Evolutionary conservation across 2,113 vertebrate species (phyloP).

Genomic region (Phoenicopterus ruber): DNA sequence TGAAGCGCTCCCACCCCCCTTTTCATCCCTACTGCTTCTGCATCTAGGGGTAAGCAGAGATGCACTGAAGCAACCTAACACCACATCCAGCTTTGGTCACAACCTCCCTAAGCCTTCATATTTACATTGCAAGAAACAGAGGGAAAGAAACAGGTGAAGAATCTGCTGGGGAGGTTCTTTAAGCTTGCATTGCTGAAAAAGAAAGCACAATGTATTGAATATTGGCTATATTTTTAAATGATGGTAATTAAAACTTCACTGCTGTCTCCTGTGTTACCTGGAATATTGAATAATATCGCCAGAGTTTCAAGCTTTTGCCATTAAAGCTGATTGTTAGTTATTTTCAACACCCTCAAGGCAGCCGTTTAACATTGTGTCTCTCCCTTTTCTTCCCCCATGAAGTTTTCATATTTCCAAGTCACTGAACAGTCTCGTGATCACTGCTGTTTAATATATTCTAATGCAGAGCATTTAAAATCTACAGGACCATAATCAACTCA

Average conservation of each 20-base stretch:
- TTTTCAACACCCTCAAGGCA: constrained; percentile 15
- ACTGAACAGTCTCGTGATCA: neutral
- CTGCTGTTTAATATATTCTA: neutral
- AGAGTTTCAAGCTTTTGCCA: neutral
- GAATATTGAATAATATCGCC: neutral
- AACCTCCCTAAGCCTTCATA: neutral
- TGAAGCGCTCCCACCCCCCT: accelerated
- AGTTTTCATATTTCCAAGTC: constrained; percentile 21
- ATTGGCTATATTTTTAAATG: neutral
- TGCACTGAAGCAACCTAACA: neutral
- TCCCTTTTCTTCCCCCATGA: neutral
- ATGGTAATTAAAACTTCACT: neutral
- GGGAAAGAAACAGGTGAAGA: neutral
- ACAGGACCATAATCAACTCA: neutral
- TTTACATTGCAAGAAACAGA: neutral
- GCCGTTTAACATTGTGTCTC: neutral
- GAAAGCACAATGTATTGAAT: neutral
- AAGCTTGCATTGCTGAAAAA: neutral
- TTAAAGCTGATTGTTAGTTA: neutral
- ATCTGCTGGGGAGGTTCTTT: neutral
- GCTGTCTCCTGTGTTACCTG: neutral
- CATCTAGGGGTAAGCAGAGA: neutral
- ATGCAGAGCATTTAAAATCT: neutral
- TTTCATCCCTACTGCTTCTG: neutral
- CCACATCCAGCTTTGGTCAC: neutral